A percentile compares a stretch with the other conserved stretches of the same genome.
Evolutionary conservation across 2,888 invertebrate genomes (phyloP).

Genomic region (Lobophora halterata): DNA sequence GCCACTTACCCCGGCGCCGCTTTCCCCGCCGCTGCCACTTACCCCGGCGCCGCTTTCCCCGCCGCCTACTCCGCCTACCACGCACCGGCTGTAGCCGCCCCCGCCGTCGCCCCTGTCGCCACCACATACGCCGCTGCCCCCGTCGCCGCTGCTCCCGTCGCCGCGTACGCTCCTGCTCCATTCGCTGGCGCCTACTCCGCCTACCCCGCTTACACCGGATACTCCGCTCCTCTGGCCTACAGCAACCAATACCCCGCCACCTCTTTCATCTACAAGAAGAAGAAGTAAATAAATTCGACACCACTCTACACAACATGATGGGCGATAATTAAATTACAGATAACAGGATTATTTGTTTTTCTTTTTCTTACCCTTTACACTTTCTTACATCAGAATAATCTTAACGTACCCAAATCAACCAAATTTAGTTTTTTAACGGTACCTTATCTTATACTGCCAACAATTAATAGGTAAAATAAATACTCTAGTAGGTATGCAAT

Average conservation of each 20-base stretch:
- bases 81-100: slow-evolving; percentile 5
- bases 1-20: no score
- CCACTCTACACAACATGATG: no score
- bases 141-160: background rate
- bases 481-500: no score
- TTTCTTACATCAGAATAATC: no score
- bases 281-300: no score
- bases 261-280: slow-evolving; percentile 19
- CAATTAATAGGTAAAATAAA: no score
- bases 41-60: slow-evolving; percentile 5
- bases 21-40: slow-evolving; percentile 4
- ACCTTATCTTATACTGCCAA: no score
- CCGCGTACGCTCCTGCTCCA: background rate
- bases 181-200: slow-evolving; percentile 9
- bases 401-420: no score
- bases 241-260: slow-evolving; percentile 8
- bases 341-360: no score
- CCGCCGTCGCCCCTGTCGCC: slow-evolving; percentile 3
- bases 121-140: slow-evolving; percentile 8
- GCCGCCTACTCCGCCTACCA: slow-evolving; percentile 13
- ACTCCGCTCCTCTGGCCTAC: slow-evolving; percentile 8
- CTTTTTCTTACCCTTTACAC: no score
- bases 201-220: slow-evolving; percentile 14
- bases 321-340: no score
- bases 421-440: no score